These are phyloP conservation scores for Phaethon lepturus DNA, from an alignment of 2,113 vertebrate genomes.

Conservation along the genomic window DNA sequence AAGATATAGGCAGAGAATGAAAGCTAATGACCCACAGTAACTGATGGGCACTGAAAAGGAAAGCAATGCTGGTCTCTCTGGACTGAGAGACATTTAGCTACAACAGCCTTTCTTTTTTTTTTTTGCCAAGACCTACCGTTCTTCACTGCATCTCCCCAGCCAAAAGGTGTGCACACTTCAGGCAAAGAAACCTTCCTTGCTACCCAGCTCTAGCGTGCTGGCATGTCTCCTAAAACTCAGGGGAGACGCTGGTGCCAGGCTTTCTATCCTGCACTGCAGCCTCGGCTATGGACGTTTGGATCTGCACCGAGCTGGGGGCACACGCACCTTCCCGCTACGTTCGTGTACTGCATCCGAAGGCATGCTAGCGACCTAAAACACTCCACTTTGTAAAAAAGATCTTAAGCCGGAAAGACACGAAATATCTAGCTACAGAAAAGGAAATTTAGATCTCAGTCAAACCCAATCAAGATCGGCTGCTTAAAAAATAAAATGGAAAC, in stretches of 20 bases:
- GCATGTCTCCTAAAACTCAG: neutral
- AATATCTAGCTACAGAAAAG: neutral
- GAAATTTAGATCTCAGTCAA: neutral
- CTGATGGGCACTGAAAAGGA: neutral
- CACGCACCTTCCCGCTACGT: neutral
- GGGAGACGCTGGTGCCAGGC: accelerated
- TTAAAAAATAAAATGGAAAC: neutral
- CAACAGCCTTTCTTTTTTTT: neutral
- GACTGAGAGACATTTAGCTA: neutral
- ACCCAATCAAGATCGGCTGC: accelerated
- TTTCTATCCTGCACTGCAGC: neutral
- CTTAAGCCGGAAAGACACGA: neutral
- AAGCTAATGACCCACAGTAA: neutral
- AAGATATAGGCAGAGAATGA: neutral
- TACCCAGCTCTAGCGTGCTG: neutral
- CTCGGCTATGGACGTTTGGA: neutral
- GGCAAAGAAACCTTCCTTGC: neutral
- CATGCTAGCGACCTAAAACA: accelerated
- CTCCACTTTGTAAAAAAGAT: neutral
- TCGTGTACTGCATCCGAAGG: accelerated
- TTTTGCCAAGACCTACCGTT: neutral
- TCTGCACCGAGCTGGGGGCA: neutral
- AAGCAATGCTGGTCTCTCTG: accelerated
- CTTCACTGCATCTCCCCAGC: neutral
- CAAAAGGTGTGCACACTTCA: neutral